Evolutionary conservation across 92 coral and sea anemone genomes (phyloP), one percentile per base, ranked within the genome.

Genomic region (Montipora capitata): DNA sequence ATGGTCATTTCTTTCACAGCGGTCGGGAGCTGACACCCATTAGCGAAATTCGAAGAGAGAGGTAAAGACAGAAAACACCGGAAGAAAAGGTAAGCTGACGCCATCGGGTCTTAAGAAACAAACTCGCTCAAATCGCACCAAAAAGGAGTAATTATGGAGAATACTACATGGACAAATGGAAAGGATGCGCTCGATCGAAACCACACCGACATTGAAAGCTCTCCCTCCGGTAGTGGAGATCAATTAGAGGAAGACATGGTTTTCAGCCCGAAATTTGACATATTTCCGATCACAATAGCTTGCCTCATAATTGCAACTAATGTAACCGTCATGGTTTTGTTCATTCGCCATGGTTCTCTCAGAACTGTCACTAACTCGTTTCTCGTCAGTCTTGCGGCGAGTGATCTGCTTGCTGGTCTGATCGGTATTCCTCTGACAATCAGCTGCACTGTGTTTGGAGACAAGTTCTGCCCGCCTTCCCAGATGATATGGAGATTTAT

Each of bases 331-430:
- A 27, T 93, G n/a, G 38, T 63, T 13, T 45, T 93, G 67, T 68
- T 91, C 56, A 39, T 76, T 52, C 79, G 81, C n/a, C 82, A 91
- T 52, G 84, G 94, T n/a, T 42, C 89, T 18, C 86, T 93, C 10
- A 63, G 82, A 44, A 87, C 82, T 35, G 89, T 73, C 57, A 87
- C 87, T 6, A 93, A 93, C 88, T 77, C 81, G 10, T 72, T 93
- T 35, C 87, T 93, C 15, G 75, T 76, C 12, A 93, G 96, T 68
- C 78, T 93, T 2, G 91, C 96, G 6, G 61, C 57, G 0, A 91
- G 94, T 10, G 96, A 93, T 58, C 63, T 76, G 52, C 82, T 93
- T 20, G 89, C 96, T 20, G 96, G 94, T 6, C 74, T 91, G 27
- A 64, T 75, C 9, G 88, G 95, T 20, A 87, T 93, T 27, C 96